Percentiles rank a stretch among this genome's conserved stretches.
These are phyloP conservation scores for Calypte anna DNA, from an alignment of 2,113 vertebrate genomes.

Conservation along the genomic window DNA sequence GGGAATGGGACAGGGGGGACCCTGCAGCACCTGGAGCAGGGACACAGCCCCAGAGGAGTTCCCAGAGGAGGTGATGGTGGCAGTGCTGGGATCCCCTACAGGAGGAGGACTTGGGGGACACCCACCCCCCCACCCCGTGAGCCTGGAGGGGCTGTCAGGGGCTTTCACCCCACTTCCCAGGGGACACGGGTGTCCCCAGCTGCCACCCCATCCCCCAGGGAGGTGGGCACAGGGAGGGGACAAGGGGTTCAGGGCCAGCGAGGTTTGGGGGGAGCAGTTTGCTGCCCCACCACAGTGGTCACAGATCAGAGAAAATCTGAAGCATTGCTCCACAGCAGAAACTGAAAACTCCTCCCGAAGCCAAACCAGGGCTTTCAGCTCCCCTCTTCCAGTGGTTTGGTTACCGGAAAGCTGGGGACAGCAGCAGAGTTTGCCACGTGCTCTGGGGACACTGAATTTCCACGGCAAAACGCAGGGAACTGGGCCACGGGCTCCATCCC, in stretches of 20 bases:
- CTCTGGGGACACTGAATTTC: neutral
- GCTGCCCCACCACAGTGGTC: neutral
- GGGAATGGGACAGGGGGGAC: too few species aligned
- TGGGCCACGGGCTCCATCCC: accelerated
- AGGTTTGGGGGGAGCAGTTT: neutral
- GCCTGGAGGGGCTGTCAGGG: neutral
- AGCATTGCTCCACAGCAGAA: neutral
- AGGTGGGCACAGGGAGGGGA: neutral
- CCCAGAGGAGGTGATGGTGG: accelerated
- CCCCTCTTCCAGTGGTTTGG: accelerated
- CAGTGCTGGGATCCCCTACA: accelerated
- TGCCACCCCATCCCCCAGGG: neutral
- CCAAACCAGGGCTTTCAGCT: neutral
- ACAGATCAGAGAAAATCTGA: too few species aligned
- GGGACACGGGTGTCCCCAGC: neutral
- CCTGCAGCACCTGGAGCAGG: neutral
- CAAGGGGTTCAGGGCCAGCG: accelerated
- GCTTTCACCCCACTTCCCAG: neutral
- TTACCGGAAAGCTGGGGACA: neutral
- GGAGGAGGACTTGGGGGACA: neutral
- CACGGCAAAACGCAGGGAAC: accelerated
- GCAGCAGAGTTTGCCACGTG: too few species aligned
- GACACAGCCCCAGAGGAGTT: neutral
- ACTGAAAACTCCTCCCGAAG: accelerated
- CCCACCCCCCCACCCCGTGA: accelerated